Evolutionary conservation across 2,113 vertebrate genomes (phyloP).

Genomic region (Muscicapa adusta): DNA sequence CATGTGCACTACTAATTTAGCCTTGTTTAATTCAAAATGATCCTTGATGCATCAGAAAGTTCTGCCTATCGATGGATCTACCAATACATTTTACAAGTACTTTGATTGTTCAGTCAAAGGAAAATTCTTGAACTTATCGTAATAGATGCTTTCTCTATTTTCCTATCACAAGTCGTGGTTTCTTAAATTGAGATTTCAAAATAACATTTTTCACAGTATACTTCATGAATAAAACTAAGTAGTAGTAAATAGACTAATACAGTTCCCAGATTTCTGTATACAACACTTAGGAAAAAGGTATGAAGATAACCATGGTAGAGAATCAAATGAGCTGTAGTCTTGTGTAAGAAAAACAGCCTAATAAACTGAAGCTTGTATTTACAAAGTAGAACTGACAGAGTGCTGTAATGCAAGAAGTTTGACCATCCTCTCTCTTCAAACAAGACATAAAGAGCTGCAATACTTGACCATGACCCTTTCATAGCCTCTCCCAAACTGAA

Average conservation of each 20-base stretch:
- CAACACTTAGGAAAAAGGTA: not conserved
- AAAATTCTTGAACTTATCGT: not conserved
- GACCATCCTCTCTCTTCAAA: not conserved
- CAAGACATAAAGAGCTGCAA: not conserved
- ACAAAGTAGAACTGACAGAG: not conserved
- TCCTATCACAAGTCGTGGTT: rapidly evolving
- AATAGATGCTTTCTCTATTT: not conserved
- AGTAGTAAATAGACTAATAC: not conserved
- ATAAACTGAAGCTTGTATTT: not conserved
- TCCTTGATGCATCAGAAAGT: not conserved
- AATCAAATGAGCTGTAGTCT: not conserved
- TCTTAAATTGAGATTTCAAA: not conserved
- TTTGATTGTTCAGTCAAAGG: not conserved
- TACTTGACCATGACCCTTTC: not conserved
- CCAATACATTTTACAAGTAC: not conserved
- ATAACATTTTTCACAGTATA: not conserved
- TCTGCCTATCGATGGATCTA: not conserved
- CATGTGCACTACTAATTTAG: not conserved
- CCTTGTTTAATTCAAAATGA: not conserved
- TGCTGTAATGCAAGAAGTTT: not conserved
- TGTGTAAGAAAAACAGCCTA: not conserved
- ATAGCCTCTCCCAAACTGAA: not conserved
- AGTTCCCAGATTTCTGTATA: not conserved
- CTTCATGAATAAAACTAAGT: not conserved
- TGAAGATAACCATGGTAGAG: not conserved